Evolutionary conservation across 2,888 invertebrate genomes (phyloP).

Genomic region (Melieria picta): DNA sequence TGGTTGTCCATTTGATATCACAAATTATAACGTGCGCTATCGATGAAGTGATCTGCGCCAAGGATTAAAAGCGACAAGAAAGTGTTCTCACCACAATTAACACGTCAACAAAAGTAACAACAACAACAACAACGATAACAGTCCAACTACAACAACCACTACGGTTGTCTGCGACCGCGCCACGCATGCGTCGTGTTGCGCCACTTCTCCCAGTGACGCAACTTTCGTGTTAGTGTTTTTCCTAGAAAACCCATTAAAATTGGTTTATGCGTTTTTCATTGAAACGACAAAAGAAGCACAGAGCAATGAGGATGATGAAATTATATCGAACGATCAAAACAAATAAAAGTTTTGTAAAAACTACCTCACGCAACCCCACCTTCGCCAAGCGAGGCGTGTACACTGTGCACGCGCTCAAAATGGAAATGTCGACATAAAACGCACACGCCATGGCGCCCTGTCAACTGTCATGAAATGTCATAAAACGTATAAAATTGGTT

Average conservation of each 20-base stretch:
- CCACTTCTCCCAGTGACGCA: not conserved
- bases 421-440: constrained; percentile 17
- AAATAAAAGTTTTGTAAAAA: constrained; percentile 30
- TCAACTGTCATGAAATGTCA: constrained; percentile 36
- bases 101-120: constrained; percentile 30
- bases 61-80: not conserved
- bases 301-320: not conserved
- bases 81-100: constrained; percentile 34
- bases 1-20: constrained; percentile 21
- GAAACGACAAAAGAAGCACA: not conserved
- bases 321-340: constrained; percentile 18
- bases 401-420: not conserved
- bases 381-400: not conserved
- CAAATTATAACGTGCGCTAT: constrained; percentile 27
- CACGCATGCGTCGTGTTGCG: constrained; percentile 13
- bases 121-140: not conserved
- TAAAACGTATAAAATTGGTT: constrained; percentile 30
- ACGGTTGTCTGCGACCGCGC: not conserved
- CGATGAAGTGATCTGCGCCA: constrained; percentile 12
- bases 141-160: not conserved
- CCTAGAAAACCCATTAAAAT: constrained; percentile 26
- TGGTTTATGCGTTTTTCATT: constrained; percentile 23
- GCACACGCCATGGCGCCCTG: constrained; percentile 21
- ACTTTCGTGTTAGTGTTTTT: constrained; percentile 17
- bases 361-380: constrained; percentile 28